phyloP scores from a whole-genome alignment of 2,888 invertebrate genomes.

The Drosophila kuntzei region DNA sequence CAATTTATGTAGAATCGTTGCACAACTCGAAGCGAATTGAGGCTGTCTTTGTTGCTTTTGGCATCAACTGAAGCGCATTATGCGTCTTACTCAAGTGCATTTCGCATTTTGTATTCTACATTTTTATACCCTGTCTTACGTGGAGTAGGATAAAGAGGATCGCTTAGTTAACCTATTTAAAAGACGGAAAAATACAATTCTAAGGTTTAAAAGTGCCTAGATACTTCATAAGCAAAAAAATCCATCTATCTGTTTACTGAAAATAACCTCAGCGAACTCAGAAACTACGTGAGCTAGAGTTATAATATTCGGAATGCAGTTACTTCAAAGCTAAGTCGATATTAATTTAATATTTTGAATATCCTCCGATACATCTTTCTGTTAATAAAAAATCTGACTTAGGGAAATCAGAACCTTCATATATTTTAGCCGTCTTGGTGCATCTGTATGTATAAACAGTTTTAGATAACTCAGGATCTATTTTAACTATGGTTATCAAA shows the following conservation, averaged over 20 bases:
- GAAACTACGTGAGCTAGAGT: background rate
- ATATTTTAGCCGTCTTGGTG: too few species aligned
- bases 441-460: background rate
- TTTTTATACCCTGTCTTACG: conserved; percentile 23
- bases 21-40: conserved; percentile 13
- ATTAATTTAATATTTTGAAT: background rate
- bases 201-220: background rate
- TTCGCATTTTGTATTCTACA: conserved; percentile 47
- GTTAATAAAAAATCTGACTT: background rate
- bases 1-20: conserved; percentile 8
- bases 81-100: conserved; percentile 70
- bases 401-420: background rate
- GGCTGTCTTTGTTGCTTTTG: conserved; percentile 61
- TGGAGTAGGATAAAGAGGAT: too few species aligned
- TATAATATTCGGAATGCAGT: background rate
- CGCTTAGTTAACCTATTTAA: background rate
- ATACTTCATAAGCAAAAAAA: background rate
- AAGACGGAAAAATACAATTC: background rate
- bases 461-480: background rate
- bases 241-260: too few species aligned
- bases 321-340: background rate
- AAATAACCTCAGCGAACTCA: background rate
- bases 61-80: conserved; percentile 67
- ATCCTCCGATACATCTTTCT: background rate
- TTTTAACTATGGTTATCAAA: background rate